A percentile compares a stretch with the other conserved stretches of the same genome.
These are phyloP conservation scores for Ochotona curzoniae DNA, from an alignment of 2,113 vertebrate genomes.

Conservation along the genomic window DNA sequence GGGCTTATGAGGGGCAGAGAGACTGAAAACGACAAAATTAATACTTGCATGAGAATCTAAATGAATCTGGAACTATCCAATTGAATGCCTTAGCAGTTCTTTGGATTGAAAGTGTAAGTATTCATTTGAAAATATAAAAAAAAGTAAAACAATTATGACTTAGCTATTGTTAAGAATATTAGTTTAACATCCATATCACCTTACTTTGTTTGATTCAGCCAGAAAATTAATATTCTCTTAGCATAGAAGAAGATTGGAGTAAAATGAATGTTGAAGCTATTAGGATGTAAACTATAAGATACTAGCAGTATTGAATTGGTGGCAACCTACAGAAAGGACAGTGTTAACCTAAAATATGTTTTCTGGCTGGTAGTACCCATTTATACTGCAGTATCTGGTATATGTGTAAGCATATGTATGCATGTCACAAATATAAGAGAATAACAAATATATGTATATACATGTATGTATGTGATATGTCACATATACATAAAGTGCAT, in stretches of 20 bases:
- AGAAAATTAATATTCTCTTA: neutral
- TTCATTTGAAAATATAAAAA: neutral
- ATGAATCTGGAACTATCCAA: neutral
- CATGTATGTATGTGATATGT: neutral
- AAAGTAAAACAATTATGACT: neutral
- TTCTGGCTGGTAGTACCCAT: neutral
- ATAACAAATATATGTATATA: neutral
- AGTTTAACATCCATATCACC: neutral
- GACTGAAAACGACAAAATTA: accelerated
- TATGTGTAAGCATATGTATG: neutral
- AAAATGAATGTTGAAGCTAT: neutral
- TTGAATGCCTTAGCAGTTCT: neutral
- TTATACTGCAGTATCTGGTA: neutral
- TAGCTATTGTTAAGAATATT: neutral
- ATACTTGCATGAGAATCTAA: neutral
- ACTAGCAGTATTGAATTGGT: neutral
- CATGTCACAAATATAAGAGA: neutral
- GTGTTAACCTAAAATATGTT: neutral
- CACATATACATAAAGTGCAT: neutral
- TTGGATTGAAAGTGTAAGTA: neutral
- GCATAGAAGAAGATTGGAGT: neutral
- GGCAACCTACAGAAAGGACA: neutral
- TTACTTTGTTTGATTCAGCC: neutral
- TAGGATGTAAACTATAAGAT: neutral
- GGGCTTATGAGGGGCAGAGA: neutral